These are phyloP conservation scores for Andrena flavipes DNA, from an alignment of 2,888 invertebrate species.

Conservation along the genomic window DNA sequence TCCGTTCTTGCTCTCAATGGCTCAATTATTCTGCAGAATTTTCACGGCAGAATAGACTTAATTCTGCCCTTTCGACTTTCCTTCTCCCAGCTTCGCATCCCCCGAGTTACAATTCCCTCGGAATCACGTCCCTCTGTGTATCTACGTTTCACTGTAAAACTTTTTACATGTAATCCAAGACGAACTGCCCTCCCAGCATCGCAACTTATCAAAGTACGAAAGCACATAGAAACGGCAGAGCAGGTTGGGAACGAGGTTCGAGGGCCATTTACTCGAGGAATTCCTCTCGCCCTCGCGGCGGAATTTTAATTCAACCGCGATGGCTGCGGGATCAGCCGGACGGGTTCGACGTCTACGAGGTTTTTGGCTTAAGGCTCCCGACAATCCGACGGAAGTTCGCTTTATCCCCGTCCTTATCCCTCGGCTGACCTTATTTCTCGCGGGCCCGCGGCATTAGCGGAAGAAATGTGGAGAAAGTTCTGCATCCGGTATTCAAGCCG, in stretches of 20 bases:
- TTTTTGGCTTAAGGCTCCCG: conserved; percentile 71
- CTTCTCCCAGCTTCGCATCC: too few relatives aligned
- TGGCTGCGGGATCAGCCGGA: conserved; percentile 52
- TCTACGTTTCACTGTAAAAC: neutral
- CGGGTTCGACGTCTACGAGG: conserved; percentile 57
- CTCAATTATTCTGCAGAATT: too few relatives aligned
- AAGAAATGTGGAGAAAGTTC: conserved; percentile 73
- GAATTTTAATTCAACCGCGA: conserved; percentile 61
- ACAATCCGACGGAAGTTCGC: conserved; percentile 64
- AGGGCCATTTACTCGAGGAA: conserved; percentile 43
- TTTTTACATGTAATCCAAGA: neutral
- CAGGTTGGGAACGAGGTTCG: conserved; percentile 12
- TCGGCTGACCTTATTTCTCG: conserved; percentile 63
- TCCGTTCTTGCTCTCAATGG: too few relatives aligned
- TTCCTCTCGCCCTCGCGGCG: neutral
- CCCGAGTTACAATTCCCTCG: too few relatives aligned
- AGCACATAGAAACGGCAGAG: neutral
- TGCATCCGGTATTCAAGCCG: conserved; percentile 67
- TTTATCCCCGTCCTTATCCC: conserved; percentile 68
- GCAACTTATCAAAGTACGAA: neutral
- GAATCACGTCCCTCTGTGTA: too few relatives aligned
- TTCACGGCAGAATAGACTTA: too few relatives aligned
- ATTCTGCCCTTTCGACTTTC: too few relatives aligned
- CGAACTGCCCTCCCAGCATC: neutral
- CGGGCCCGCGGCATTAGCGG: conserved; percentile 56